These are phyloP conservation scores for Tenebrosternarchus preto DNA, from an alignment of 2,113 vertebrate genomes.

Conservation along the genomic window DNA sequence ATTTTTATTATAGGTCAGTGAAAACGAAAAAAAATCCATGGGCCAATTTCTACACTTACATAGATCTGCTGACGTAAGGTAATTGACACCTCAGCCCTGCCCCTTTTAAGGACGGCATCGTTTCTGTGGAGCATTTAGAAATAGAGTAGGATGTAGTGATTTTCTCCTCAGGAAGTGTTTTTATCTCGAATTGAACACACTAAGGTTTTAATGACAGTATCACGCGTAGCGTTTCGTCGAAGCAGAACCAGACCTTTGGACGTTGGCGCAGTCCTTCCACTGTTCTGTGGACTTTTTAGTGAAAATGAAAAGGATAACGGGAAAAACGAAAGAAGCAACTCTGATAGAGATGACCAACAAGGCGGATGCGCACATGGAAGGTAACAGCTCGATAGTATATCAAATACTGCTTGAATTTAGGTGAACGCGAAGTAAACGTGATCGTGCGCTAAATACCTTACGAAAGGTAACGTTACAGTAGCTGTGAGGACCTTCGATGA, in stretches of 20 bases:
- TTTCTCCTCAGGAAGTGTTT: neutral
- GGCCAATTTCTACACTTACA: neutral
- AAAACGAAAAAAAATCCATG: too few relatives aligned
- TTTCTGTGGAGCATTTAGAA: neutral
- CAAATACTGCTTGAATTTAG: neutral
- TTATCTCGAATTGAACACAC: neutral
- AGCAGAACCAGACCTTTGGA: neutral
- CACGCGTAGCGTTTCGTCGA: neutral
- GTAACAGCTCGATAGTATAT: slow-evolving; percentile 51
- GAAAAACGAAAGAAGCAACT: slow-evolving; percentile 73
- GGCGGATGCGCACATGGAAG: slow-evolving; percentile 62
- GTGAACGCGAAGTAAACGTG: neutral
- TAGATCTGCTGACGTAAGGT: slow-evolving; percentile 19
- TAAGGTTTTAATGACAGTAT: neutral
- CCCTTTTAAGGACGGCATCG: slow-evolving; percentile 38
- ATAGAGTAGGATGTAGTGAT: neutral
- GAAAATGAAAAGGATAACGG: slow-evolving; percentile 74
- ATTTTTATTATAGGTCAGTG: too few relatives aligned
- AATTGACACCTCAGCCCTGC: neutral
- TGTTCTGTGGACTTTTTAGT: neutral
- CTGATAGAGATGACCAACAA: slow-evolving; percentile 72
- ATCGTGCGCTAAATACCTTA: too few relatives aligned
- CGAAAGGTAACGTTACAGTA: too few relatives aligned
- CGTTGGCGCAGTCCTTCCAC: neutral
- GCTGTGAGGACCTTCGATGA: too few relatives aligned